Base-by-base conservation (phyloP, 2,113 vertebrate genomes). In the Grammomys surdaster region DNA sequence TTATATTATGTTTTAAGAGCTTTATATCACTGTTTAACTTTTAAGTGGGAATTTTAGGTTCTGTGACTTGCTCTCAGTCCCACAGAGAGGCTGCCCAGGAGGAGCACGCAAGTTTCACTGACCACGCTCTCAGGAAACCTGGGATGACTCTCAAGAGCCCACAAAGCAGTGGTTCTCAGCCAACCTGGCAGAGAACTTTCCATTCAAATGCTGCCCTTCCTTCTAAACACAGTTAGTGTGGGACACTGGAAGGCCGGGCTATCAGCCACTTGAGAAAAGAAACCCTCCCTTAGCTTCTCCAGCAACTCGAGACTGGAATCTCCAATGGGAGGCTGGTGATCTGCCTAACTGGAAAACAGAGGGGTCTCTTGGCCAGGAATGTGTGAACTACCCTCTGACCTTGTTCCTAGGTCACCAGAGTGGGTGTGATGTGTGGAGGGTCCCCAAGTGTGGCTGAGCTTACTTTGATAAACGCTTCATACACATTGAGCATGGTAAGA, bases 401-500 rank as follows among this genome's bases (percentile, higher is more conserved):
- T 65, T 5, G 5, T 48, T 80, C 60, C 17, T 3, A 46, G 58
- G 16, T 13, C n/a, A 6, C 11, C 31, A 5, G 0, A 36, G 54
- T 22, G 46, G 10, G 13, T 1, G 8, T 1, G 40, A 40, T 40
- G 6, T 1, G 0, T 7, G 28, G 33, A 40, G 40, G 54, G 19
- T 31, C 28, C 77, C 51, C 36, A 0, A 1, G 70, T 0, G 67
- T 0, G 40, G 31, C 33, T 36, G 43, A 56, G 96, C 98, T 97
- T 98, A 99, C 99, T 99, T 99, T 99, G 95, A 99, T 99, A 98
- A 99, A 99, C 7, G 99, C 99, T 98, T 99, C 99, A 67, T 99
- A 99, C 73, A 99, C 99, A 36, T 99, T 99, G 96, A 99, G 99
- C 99, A 99, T 99, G 69, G 99, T 99, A 93, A 99, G 99, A 93